Evolutionary conservation across 2,888 invertebrate species (phyloP), one percentile per base, ranked within the genome.

Genomic region (Melanostoma mellinum): DNA sequence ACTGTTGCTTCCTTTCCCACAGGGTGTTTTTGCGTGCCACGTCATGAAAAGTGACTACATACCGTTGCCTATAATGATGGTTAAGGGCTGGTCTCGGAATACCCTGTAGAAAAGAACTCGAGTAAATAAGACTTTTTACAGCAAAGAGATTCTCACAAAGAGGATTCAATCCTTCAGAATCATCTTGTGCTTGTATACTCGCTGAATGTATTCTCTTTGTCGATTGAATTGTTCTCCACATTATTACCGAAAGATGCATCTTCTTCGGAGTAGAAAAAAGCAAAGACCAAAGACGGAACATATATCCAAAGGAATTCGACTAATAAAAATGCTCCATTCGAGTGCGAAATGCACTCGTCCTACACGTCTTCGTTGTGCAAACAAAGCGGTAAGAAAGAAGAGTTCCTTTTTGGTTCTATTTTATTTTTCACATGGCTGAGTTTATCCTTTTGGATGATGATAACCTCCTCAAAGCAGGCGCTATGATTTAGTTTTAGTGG

Each of bases 311-410:
- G 89, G 90, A 90, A 90, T 90, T 90, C 89, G 89, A 89, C 90
- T 90, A 90, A 90, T 90, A 90, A 90, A 90, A 90, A 90, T 90
- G 89, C 89, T 87, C 87, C 90, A 90, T 88, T 90, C 90, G 89
- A 90, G 90, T 90, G 90, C 89, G 89, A 90, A 90, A 90, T 84
- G 84, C 84, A 84, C 74, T 84, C 72, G 48, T 44, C 36, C 71
- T 44, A 68, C 63, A 32, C 42, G 38, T 60, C 58, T 60, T 63
- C 63, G 63, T 63, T 63, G 36, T 56, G 55, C 73, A 82, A 78
- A 78, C 78, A 82, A 82, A 78, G 78, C 33, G 56, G 44, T 10
- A 56, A 10, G 44, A 35, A 33, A n/a, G 6, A 33, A 40, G 33
- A 40, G 36, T 56, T 74, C 53, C 42, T 63, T 73, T 68, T 67